phyloP scores from a whole-genome alignment of 2,797 vertebrate genomes.

The Esox masquinongy region DNA sequence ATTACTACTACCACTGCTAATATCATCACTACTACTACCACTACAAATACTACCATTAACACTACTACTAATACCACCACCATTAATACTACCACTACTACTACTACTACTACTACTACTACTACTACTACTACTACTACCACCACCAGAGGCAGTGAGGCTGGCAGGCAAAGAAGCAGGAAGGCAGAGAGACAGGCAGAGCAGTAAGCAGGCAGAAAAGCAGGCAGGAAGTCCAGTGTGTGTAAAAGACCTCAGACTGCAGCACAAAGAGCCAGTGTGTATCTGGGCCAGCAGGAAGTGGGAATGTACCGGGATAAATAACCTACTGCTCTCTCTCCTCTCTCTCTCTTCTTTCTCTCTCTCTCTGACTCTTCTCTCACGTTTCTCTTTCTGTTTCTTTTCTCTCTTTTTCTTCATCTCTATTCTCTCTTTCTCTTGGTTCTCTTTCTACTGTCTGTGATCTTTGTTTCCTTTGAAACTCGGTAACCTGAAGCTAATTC shows the following conservation, averaged over 20 bases:
- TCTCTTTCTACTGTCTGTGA: not conserved
- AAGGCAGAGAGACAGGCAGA: not conserved
- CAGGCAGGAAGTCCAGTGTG: slow-evolving; percentile 65
- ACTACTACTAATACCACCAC: too few relatives aligned
- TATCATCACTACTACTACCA: too few relatives aligned
- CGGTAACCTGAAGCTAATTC: not conserved
- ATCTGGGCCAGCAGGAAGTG: slow-evolving; percentile 67
- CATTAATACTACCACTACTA: too few relatives aligned
- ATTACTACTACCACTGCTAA: too few relatives aligned
- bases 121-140: too few relatives aligned
- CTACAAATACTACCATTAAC: too few relatives aligned
- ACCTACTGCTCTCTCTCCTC: slow-evolving; percentile 33
- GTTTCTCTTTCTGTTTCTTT: not conserved
- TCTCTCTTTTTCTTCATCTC: not conserved
- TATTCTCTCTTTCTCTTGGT: not conserved
- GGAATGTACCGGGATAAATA: slow-evolving; percentile 56
- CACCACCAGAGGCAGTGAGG: too few relatives aligned
- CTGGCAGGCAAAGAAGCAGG: not conserved
- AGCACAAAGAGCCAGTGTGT: slow-evolving; percentile 71
- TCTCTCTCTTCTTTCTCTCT: slow-evolving; percentile 39
- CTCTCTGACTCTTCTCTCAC: slow-evolving; percentile 26
- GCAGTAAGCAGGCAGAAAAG: slow-evolving; percentile 35
- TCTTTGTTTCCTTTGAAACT: not conserved
- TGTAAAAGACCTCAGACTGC: slow-evolving; percentile 44
- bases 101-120: too few relatives aligned